These are phyloP conservation scores for Oreochromis niloticus DNA, from an alignment of 2,113 vertebrate species.

Conservation along the genomic window DNA sequence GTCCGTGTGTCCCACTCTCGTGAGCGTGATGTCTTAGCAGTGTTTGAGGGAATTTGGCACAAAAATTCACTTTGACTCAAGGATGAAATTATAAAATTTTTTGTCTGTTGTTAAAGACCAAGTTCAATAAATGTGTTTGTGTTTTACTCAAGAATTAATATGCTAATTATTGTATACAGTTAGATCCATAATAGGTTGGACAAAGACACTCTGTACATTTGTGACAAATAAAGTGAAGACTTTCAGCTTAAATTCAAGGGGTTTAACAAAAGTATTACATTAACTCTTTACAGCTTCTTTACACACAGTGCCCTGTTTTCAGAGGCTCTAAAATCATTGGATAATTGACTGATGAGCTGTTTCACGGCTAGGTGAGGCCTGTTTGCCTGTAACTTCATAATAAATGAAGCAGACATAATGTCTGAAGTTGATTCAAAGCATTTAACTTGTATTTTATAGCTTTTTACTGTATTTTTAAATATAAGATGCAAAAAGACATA, in stretches of 20 bases:
- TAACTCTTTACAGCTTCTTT: background rate
- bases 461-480: background rate
- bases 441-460: background rate
- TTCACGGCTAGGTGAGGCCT: background rate
- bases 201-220: background rate
- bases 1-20: background rate
- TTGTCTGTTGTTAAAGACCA: background rate
- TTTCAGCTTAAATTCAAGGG: background rate
- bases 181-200: background rate
- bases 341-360: background rate
- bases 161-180: background rate
- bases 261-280: background rate
- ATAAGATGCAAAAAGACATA: background rate
- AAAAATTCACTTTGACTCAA: background rate
- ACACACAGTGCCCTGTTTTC: background rate
- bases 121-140: background rate
- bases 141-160: background rate
- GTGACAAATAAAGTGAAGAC: background rate
- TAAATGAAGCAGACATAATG: background rate
- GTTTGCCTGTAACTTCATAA: background rate
- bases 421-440: background rate
- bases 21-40: background rate
- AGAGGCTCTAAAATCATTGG: background rate
- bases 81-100: background rate
- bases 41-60: background rate